Evolutionary conservation across 2,797 vertebrate species (phyloP).

Genomic region (Nannoperca obscura): DNA sequence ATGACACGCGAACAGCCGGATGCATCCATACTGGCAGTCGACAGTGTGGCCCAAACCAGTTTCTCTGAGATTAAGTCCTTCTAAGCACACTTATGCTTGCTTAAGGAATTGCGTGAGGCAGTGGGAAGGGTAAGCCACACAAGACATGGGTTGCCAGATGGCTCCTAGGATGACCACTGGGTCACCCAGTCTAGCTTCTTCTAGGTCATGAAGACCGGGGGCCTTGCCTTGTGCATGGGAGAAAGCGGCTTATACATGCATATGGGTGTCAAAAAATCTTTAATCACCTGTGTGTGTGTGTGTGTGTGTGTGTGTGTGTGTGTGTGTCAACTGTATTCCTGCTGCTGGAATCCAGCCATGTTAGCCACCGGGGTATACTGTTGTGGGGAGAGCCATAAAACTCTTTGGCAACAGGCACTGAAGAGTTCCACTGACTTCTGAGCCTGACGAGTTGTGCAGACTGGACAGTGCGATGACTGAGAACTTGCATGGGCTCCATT

Average conservation of each 20-base stretch:
- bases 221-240: slow-evolving; percentile 65
- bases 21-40: slow-evolving; percentile 61
- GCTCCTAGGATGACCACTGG: slow-evolving; percentile 82
- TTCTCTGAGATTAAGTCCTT: slow-evolving; percentile 82
- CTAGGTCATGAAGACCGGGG: slow-evolving; percentile 78
- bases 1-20: slow-evolving; percentile 64
- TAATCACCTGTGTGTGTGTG: slow-evolving; percentile 65
- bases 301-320: slow-evolving; percentile 60
- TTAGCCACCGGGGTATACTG: not conserved
- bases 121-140: slow-evolving; percentile 80
- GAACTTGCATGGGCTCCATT: slow-evolving; percentile 6
- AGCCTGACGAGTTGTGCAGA: not conserved
- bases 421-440: slow-evolving; percentile 15
- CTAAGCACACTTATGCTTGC: slow-evolving; percentile 82
- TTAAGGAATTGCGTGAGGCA: slow-evolving; percentile 82
- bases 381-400: slow-evolving; percentile 22
- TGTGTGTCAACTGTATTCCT: slow-evolving; percentile 49
- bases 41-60: slow-evolving; percentile 74
- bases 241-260: slow-evolving; percentile 78
- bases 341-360: slow-evolving; percentile 25
- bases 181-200: slow-evolving; percentile 82
- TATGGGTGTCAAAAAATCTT: slow-evolving; percentile 70
- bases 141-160: slow-evolving; percentile 82
- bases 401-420: slow-evolving; percentile 27
- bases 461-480: slow-evolving; percentile 6